Evolutionary conservation across 2,888 invertebrate species (phyloP).

Genomic region (Drosophila mercatorum): DNA sequence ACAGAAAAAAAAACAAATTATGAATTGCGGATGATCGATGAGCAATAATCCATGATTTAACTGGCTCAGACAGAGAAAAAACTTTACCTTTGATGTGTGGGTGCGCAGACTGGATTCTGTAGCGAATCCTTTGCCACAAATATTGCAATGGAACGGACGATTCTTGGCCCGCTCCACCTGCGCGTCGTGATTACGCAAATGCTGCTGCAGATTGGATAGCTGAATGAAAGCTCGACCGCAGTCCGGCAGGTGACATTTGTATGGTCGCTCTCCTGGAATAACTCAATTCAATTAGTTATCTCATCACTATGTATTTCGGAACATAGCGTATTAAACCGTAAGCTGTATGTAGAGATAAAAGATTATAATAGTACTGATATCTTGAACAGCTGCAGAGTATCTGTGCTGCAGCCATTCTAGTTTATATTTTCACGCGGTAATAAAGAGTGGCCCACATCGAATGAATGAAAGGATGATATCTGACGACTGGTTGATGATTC

Average conservation of each 20-base stretch:
- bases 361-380: too few species aligned
- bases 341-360: too few species aligned
- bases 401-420: not conserved
- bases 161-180: conserved; percentile 97
- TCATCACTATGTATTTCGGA: not conserved
- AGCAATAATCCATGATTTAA: not conserved
- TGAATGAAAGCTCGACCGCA: conserved; percentile 98
- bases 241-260: conserved; percentile 97
- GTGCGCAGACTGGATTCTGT: conserved; percentile 97
- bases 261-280: conserved; percentile 93
- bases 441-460: not conserved
- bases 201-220: conserved; percentile 97
- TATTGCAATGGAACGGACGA: conserved; percentile 97
- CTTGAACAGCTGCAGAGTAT: too few species aligned
- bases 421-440: not conserved
- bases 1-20: conserved; percentile 8
- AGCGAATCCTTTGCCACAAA: conserved; percentile 98
- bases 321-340: not conserved
- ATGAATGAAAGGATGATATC: not conserved
- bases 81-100: conserved; percentile 97
- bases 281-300: not conserved
- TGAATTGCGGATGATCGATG: not conserved
- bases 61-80: too few species aligned
- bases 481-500: too few species aligned
- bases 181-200: conserved; percentile 97